phyloP scores from a whole-genome alignment of 2,888 invertebrate species.

The Meteorus cinctellus region DNA sequence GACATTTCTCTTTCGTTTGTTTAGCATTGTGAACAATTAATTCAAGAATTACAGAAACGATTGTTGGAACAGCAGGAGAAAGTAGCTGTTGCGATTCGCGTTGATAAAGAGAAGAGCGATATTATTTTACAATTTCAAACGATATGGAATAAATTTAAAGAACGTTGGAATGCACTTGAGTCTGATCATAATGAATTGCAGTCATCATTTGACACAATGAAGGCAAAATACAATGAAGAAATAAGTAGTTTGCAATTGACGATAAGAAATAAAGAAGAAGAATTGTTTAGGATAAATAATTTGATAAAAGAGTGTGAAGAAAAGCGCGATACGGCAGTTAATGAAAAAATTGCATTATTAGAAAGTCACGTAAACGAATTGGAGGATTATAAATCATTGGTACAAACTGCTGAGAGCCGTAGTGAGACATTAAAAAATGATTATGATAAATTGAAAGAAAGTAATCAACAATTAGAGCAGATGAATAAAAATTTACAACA shows the following conservation, averaged over 20 bases:
- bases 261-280: conserved; percentile 80
- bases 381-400: conserved; percentile 65
- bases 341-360: conserved; percentile 67
- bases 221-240: conserved; percentile 74
- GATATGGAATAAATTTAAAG: conserved; percentile 77
- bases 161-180: conserved; percentile 70
- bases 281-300: conserved; percentile 79
- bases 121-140: conserved; percentile 80
- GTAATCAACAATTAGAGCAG: conserved; percentile 62
- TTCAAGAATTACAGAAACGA: conserved; percentile 83
- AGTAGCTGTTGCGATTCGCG: conserved; percentile 84
- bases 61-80: conserved; percentile 86
- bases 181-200: conserved; percentile 68
- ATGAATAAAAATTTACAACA: conserved; percentile 62
- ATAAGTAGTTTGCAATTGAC: conserved; percentile 75
- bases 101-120: conserved; percentile 84
- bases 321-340: conserved; percentile 67
- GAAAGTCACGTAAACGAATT: conserved; percentile 68
- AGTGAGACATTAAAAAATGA: conserved; percentile 64
- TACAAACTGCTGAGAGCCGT: conserved; percentile 66
- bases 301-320: conserved; percentile 66
- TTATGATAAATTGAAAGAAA: conserved; percentile 62
- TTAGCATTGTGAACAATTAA: conserved; percentile 85
- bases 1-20: conserved; percentile 53
- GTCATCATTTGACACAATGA: conserved; percentile 73